Conservation (phyloP, 2,888 invertebrate species). For the Pachycephus smyrnensis region DNA sequence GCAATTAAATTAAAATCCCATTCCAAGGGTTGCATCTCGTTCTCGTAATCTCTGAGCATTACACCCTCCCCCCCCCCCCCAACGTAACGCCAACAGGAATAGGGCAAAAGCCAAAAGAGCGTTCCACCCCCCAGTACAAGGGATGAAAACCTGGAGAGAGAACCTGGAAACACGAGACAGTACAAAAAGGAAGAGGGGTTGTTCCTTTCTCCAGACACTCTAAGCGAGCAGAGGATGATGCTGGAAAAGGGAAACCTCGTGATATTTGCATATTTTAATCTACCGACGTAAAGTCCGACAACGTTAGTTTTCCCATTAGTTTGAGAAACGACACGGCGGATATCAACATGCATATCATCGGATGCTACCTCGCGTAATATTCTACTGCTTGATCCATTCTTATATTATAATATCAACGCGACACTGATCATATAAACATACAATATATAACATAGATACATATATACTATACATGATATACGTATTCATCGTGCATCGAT, state of each 20-base stretch:
- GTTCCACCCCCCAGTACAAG: background rate
- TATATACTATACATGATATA: background rate
- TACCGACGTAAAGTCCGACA: conserved; percentile 49
- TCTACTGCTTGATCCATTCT: background rate
- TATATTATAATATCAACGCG: background rate
- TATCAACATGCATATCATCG: background rate
- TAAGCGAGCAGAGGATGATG: background rate
- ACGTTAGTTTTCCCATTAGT: conserved; percentile 49
- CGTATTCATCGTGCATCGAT: background rate
- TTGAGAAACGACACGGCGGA: background rate
- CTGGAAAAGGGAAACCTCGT: conserved; percentile 6
- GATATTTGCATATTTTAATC: conserved; percentile 65
- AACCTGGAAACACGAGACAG: background rate
- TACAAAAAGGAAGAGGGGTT: background rate
- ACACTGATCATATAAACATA: background rate
- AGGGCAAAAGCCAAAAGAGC: background rate
- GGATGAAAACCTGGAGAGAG: background rate
- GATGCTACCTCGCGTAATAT: background rate
- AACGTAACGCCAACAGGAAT: background rate
- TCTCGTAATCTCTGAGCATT: background rate
- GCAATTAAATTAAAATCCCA: background rate
- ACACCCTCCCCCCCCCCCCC: background rate
- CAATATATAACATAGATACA: background rate
- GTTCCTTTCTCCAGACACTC: background rate
- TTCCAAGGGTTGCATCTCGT: background rate